phyloP scores from a whole-genome alignment of 2,888 invertebrate species.

The Ethmia dodecea region DNA sequence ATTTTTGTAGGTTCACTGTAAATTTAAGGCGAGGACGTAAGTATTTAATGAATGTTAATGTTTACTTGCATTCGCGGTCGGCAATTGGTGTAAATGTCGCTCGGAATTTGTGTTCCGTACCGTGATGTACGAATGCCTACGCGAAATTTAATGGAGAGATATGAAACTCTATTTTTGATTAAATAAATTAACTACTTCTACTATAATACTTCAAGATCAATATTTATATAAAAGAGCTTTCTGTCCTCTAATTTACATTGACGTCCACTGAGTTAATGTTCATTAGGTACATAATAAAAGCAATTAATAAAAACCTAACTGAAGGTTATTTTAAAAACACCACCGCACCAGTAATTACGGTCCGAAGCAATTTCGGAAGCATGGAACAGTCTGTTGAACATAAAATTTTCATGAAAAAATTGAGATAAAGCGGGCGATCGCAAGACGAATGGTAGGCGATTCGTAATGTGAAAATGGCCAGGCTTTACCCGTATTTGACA shows the following conservation, averaged over 20 bases:
- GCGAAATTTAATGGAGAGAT: constrained; percentile 2
- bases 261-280: no score
- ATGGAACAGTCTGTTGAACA: constrained; percentile 18
- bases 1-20: constrained; percentile 71
- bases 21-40: constrained; percentile 61
- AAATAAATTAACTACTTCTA: no score
- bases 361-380: constrained; percentile 10
- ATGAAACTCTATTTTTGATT: background rate
- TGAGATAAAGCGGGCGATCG: constrained; percentile 42
- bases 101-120: constrained; percentile 32
- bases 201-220: background rate
- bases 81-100: constrained; percentile 51
- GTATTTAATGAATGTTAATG: constrained; percentile 74
- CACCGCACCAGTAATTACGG: constrained; percentile 14
- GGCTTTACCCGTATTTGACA: constrained; percentile 66
- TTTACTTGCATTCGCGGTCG: constrained; percentile 51
- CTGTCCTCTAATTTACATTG: background rate
- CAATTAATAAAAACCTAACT: background rate
- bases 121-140: constrained; percentile 8
- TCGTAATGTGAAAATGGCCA: constrained; percentile 67
- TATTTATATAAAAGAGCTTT: background rate
- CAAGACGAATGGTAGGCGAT: constrained; percentile 55
- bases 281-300: no score
- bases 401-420: constrained; percentile 44
- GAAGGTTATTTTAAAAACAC: constrained; percentile 4